Conservation (phyloP, 2,888 invertebrate genomes). For the Coenonympha glycerion region DNA sequence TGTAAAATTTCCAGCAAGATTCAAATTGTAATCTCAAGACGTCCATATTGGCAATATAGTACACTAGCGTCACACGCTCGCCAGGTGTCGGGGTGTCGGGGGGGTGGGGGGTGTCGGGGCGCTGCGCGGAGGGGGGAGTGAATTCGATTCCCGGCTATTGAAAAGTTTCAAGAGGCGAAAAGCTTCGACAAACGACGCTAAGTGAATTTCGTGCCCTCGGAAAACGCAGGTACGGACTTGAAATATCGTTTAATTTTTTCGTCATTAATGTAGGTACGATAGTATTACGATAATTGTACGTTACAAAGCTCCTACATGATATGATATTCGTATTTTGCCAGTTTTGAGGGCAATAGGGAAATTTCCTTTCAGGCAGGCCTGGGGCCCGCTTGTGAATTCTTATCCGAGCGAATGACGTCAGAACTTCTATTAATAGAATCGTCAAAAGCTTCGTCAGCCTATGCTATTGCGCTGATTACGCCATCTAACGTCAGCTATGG, state of each 20-base stretch:
- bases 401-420: too few species aligned
- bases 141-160: slow-evolving; percentile 74
- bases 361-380: too few species aligned
- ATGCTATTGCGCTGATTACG: too few species aligned
- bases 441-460: too few species aligned
- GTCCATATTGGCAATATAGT: slow-evolving; percentile 19
- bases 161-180: slow-evolving; percentile 77
- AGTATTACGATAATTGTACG: too few species aligned
- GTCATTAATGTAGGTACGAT: neutral
- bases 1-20: neutral
- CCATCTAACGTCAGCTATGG: too few species aligned
- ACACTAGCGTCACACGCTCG: slow-evolving; percentile 34
- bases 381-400: too few species aligned
- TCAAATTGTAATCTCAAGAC: slow-evolving; percentile 21
- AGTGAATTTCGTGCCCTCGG: slow-evolving; percentile 75
- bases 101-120: slow-evolving; percentile 36
- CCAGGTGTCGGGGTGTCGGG: slow-evolving; percentile 21
- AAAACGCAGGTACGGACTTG: slow-evolving; percentile 49
- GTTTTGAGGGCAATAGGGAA: too few species aligned
- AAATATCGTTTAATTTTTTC: neutral
- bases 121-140: slow-evolving; percentile 47
- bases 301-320: too few species aligned
- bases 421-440: too few species aligned
- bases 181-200: slow-evolving; percentile 77
- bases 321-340: too few species aligned